Conservation (phyloP, 92 coral and sea anemone genomes). For the Zoanthus sansibaricus region DNA sequence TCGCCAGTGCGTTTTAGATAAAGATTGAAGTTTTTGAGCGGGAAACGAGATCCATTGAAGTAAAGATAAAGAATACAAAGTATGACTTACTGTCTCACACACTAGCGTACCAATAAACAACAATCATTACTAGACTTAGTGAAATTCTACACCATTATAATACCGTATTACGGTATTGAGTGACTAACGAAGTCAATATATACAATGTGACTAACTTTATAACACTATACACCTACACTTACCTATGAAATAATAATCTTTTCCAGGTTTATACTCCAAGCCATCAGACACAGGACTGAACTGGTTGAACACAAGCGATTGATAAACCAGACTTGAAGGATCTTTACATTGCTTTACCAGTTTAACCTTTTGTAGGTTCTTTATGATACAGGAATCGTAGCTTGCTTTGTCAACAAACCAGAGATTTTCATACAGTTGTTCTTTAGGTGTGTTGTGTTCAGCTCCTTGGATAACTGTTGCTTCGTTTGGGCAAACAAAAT, state of each 20-base stretch:
- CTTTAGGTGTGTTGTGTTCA: conserved; percentile 57
- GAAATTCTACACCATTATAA: neutral
- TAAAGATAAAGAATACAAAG: no score
- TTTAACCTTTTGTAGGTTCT: neutral
- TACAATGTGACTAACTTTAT: no score
- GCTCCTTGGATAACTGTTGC: conserved; percentile 65
- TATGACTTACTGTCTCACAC: no score
- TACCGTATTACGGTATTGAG: no score
- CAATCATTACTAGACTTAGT: no score
- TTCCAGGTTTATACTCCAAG: neutral
- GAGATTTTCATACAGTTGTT: conserved; percentile 72
- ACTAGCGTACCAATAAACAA: no score
- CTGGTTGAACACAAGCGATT: conserved; percentile 13
- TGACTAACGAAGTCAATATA: no score
- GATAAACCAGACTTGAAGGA: neutral
- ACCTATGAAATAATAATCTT: conserved; percentile 8
- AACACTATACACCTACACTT: neutral
- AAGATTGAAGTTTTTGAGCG: no score
- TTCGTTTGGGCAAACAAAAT: conserved; percentile 81
- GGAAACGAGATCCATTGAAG: no score
- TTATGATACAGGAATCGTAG: conserved; percentile 70
- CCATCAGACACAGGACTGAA: neutral
- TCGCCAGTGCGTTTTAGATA: no score
- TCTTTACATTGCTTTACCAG: neutral
- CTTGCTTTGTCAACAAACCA: conserved; percentile 81